These are phyloP conservation scores for Leucoraja ocellata DNA, from an alignment of 2,797 vertebrate species.

Conservation along the genomic window DNA sequence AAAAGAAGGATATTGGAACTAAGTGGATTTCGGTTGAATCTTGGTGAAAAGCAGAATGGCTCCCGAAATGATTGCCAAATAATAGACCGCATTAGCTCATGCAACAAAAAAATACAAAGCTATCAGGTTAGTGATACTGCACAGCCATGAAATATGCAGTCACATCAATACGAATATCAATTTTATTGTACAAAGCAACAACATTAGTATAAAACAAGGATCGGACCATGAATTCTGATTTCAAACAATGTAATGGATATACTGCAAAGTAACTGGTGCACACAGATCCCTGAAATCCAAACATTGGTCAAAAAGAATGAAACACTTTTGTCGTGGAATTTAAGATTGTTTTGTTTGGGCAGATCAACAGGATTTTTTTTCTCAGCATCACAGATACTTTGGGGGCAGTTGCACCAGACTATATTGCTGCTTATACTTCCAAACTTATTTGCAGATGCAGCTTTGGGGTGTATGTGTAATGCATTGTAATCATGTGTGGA, in stretches of 20 bases:
- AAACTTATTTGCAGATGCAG: neutral
- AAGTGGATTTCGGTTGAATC: constrained; percentile 31
- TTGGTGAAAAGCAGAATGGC: constrained; percentile 5
- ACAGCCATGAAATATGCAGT: neutral
- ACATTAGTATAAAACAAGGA: neutral
- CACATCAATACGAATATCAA: neutral
- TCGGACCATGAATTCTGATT: neutral
- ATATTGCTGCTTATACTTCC: neutral
- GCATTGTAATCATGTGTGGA: neutral
- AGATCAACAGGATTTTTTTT: too few species aligned
- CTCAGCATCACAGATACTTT: neutral
- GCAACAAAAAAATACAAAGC: constrained; percentile 25
- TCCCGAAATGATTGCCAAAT: constrained; percentile 23
- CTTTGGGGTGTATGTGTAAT: neutral
- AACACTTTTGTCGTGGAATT: neutral
- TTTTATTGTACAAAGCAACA: constrained; percentile 4
- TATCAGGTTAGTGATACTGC: constrained; percentile 34
- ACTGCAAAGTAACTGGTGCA: neutral
- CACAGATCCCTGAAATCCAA: neutral
- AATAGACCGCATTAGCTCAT: constrained; percentile 16
- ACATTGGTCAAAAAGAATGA: neutral
- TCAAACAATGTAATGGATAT: neutral
- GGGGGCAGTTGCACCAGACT: neutral
- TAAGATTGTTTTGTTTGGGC: neutral
- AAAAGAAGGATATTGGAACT: constrained; percentile 13